Evolutionary conservation across 2,888 invertebrate species (phyloP).

Genomic region (Steinernema scapterisci): DNA sequence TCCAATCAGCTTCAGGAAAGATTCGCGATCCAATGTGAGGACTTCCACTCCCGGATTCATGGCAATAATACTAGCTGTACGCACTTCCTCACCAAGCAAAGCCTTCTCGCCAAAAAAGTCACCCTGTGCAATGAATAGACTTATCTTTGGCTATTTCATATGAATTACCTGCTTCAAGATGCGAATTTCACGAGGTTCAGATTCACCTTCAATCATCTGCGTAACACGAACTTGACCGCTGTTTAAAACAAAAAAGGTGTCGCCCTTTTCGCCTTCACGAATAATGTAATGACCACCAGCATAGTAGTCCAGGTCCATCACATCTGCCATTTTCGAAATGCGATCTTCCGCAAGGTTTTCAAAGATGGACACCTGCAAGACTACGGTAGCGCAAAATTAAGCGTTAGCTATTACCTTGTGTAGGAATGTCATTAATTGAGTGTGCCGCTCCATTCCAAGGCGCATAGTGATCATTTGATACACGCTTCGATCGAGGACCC

Average conservation of each 20-base stretch:
- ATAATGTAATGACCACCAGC: slow-evolving; percentile 80
- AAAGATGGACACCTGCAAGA: slow-evolving; percentile 62
- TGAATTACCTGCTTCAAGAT: slow-evolving; percentile 71
- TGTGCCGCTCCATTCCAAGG: slow-evolving; percentile 82
- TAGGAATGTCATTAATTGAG: slow-evolving; percentile 84
- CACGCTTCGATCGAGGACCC: slow-evolving; percentile 84
- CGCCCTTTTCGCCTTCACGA: slow-evolving; percentile 83
- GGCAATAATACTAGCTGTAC: slow-evolving; percentile 89
- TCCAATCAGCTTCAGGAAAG: slow-evolving; percentile 84
- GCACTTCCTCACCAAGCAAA: slow-evolving; percentile 79
- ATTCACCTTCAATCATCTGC: slow-evolving; percentile 68
- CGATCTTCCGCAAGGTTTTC: slow-evolving; percentile 64
- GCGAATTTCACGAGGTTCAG: slow-evolving; percentile 76
- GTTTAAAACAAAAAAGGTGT: slow-evolving; percentile 87
- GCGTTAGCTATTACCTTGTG: slow-evolving; percentile 61
- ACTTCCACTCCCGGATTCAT: slow-evolving; percentile 83
- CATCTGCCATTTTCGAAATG: slow-evolving; percentile 79
- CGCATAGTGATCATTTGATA: slow-evolving; percentile 89
- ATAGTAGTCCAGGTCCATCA: slow-evolving; percentile 78
- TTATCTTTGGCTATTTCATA: neutral
- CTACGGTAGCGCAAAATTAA: neutral
- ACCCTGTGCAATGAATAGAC: slow-evolving; percentile 70
- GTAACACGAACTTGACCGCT: slow-evolving; percentile 72
- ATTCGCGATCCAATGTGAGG: slow-evolving; percentile 66
- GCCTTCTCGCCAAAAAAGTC: slow-evolving; percentile 90